A percentile compares a stretch with the other conserved stretches of the same genome.
Evolutionary conservation across 1,140 invertebrate genomes (phyloP).

Genomic region (Geopemphigus sp.): DNA sequence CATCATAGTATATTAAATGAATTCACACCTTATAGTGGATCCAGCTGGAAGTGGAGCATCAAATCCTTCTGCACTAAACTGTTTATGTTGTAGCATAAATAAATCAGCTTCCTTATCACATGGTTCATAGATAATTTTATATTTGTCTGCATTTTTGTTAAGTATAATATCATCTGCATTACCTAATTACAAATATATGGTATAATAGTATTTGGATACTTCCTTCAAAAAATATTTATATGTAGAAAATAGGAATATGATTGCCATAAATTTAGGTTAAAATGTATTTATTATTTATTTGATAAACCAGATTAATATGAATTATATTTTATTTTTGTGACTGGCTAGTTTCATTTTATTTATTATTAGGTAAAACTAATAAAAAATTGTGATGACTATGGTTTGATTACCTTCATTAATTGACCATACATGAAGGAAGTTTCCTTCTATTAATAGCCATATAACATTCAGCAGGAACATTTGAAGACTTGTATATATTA

Average conservation of each 20-base stretch:
- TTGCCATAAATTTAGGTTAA: too few species aligned
- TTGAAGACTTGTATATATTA: not conserved
- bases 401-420: constrained; percentile 39
- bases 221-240: too few species aligned
- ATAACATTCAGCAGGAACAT: constrained; percentile 31
- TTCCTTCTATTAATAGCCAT: constrained; percentile 18
- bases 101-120: constrained; percentile 53
- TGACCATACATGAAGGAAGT: constrained; percentile 33
- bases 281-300: too few species aligned
- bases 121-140: constrained; percentile 32
- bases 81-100: constrained; percentile 52
- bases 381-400: too few species aligned
- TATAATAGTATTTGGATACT: too few species aligned
- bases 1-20: not conserved
- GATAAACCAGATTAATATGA: too few species aligned
- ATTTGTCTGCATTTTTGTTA: constrained; percentile 41
- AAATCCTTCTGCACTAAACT: constrained; percentile 51
- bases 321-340: too few species aligned
- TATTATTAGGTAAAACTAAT: not conserved
- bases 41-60: constrained; percentile 51
- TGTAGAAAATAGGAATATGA: too few species aligned
- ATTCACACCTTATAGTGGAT: constrained; percentile 45
- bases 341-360: too few species aligned
- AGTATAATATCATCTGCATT: not conserved
- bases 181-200: not conserved